These are phyloP conservation scores for Hycleus phaleratus DNA, from an alignment of 1,140 invertebrate genomes.

Conservation along the genomic window DNA sequence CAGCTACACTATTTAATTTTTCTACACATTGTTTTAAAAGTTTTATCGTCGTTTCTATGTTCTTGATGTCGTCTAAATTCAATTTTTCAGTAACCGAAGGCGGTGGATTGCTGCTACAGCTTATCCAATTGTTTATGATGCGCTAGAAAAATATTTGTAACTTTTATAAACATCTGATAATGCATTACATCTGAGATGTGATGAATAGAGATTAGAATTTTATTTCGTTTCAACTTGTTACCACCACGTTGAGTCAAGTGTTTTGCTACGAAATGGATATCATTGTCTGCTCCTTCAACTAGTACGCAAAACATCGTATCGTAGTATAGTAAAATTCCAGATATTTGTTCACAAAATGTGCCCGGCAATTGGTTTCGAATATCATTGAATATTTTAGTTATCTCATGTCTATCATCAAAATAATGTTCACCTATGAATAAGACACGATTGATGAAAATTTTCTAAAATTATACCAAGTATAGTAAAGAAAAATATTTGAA, in stretches of 20 bases:
- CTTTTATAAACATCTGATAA: not conserved
- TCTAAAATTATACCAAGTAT: conserved; percentile 7
- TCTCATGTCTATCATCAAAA: not conserved
- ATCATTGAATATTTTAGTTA: no score
- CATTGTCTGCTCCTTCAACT: conserved; percentile 10
- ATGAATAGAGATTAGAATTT: conserved; percentile 6
- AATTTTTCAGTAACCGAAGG: not conserved
- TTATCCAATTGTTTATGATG: conserved; percentile 15
- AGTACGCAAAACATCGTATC: conserved; percentile 19
- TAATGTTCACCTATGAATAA: conserved; percentile 19
- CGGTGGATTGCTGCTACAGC: conserved; percentile 8
- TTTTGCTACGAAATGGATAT: not conserved
- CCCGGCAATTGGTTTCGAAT: no score
- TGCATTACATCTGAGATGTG: conserved; percentile 8
- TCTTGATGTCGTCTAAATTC: no score
- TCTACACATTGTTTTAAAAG: no score
- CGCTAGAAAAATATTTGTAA: conserved; percentile 7
- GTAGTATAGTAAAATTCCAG: conserved; percentile 20
- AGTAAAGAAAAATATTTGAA: no score
- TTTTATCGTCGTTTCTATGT: no score
- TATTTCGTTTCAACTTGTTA: not conserved
- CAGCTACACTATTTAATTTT: no score
- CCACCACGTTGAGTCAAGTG: not conserved
- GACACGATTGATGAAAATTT: conserved; percentile 16
- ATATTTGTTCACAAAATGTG: conserved; percentile 10